phyloP scores from a whole-genome alignment of 2,888 invertebrate genomes.

The Oscheius sp. region DNA sequence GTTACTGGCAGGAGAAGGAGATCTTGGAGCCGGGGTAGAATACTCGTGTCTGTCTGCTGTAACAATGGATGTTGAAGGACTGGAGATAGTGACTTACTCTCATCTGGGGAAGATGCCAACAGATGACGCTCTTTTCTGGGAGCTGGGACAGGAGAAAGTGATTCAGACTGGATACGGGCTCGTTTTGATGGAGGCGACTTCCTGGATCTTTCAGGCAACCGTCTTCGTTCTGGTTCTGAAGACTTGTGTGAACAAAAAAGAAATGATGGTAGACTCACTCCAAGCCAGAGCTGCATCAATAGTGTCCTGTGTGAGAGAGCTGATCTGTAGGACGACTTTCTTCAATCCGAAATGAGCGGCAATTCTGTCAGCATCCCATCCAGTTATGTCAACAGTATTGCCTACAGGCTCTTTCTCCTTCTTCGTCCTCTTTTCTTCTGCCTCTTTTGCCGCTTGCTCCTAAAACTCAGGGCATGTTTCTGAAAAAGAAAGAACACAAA shows the following conservation, averaged over 20 bases:
- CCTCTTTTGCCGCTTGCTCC: background rate
- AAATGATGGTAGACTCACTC: background rate
- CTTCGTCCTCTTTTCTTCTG: background rate
- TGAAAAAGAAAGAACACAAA: background rate
- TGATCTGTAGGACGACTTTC: background rate
- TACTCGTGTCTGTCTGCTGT: background rate
- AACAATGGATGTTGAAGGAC: background rate
- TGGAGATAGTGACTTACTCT: background rate
- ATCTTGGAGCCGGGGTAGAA: slow-evolving; percentile 1
- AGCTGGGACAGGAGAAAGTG: background rate
- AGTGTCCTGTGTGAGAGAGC: background rate
- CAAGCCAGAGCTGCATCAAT: slow-evolving; percentile 9
- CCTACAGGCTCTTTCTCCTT: background rate
- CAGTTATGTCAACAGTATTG: slow-evolving; percentile 6
- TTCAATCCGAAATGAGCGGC: slow-evolving; percentile 12
- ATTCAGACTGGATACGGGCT: background rate
- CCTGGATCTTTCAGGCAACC: background rate
- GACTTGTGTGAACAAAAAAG: background rate
- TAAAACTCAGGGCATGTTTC: background rate
- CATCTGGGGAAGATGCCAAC: slow-evolving; percentile 1
- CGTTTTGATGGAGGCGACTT: background rate
- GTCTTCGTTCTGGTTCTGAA: background rate
- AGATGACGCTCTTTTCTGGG: background rate
- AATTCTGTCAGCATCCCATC: slow-evolving; percentile 7
- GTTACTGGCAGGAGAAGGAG: background rate